Base-by-base conservation (phyloP, 1,140 invertebrate species). In the Ladona fulva region DNA sequence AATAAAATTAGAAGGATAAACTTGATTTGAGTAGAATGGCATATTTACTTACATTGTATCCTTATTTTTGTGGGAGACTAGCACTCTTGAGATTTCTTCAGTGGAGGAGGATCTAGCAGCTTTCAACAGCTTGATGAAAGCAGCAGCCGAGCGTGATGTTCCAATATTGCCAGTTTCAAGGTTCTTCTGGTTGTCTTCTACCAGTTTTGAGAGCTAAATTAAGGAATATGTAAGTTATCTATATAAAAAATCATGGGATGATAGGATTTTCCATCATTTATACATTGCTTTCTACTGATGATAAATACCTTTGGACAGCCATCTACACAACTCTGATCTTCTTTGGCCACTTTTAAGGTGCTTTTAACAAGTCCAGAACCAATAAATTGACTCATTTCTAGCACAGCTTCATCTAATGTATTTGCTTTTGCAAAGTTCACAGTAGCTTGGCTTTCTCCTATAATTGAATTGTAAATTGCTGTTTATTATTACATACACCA, bases 51-150 rank as follows among this genome's bases (percentile, higher is more conserved):
- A 89, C 88, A 89, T 79, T 77, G 87, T 88, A 52, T 84, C 85
- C 77, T 83, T 85, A 80, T 85, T 87, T 78, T 87, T 89, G 75
- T 86, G 84, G 6, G 85, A 83, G 79, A 90, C 89, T 1, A 94
- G 82, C 8, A 91, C 82, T 80, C 89, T 89, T 0, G 84, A 77
- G 42, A 94, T 87, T 66, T 92, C 89, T 11, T 89, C 87, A 37
- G 86, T 84, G 3, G 85, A 85, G 0, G 91, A 85, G 76, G 87
- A 84, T 79, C 89, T 86, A 14, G 90, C 88, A 66, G 87, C 82
- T 8, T 87, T 87, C n/a, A 92, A 80, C 3, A 93, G 82, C 82
- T 90, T 89, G 0, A 90, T 82, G 80, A 92, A 91, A 0, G 88
- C 87, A 66, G 87, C 84, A 0, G 92, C 90, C 10, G 91, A 88